A percentile compares a stretch with the other conserved stretches of the same genome.
Conservation (phyloP, 2,113 vertebrate species). For the Chloropsis hardwickii region DNA sequence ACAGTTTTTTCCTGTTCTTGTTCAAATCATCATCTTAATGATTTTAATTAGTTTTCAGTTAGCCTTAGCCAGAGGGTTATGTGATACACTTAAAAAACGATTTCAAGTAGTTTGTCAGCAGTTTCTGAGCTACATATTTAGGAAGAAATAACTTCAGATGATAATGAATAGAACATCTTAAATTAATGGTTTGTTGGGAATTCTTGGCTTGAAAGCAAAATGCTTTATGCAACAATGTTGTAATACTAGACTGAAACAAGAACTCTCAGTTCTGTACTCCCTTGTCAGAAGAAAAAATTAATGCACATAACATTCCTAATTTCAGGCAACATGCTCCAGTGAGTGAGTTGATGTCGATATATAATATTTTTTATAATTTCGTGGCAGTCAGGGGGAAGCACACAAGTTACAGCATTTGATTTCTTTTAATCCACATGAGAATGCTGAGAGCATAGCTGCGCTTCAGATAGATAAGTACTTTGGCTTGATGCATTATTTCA, state of each 20-base stretch:
- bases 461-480: neutral
- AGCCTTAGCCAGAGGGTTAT: conserved; percentile 4
- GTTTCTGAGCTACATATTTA: conserved; percentile 24
- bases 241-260: conserved; percentile 8
- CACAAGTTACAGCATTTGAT: neutral
- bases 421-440: neutral
- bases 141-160: conserved; percentile 18
- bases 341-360: neutral
- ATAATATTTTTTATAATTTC: conserved; percentile 26
- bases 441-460: neutral
- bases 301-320: conserved; percentile 11
- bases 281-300: conserved; percentile 14
- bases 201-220: conserved; percentile 29
- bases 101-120: conserved; percentile 34
- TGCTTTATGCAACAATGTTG: neutral
- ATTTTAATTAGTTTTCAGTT: conserved; percentile 45
- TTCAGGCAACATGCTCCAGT: conserved; percentile 24
- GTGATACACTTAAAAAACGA: neutral
- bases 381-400: neutral
- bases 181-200: conserved; percentile 38
- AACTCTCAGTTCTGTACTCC: neutral
- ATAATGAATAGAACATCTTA: conserved; percentile 24
- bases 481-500: neutral
- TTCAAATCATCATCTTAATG: conserved; percentile 12
- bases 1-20: neutral